Evolutionary conservation across 2,888 invertebrate species (phyloP).

Genomic region (Patella depressa): DNA sequence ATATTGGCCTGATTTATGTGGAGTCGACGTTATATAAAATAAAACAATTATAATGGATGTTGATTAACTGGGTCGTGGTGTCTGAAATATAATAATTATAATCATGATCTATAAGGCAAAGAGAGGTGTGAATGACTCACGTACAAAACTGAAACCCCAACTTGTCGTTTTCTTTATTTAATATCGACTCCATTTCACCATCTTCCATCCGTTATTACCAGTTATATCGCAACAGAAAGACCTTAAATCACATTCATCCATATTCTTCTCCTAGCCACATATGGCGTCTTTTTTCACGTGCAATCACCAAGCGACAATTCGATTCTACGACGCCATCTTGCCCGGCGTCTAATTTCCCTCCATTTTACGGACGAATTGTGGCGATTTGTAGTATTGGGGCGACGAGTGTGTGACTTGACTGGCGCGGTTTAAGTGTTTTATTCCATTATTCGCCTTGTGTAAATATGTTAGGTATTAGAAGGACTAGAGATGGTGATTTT

Average conservation of each 20-base stretch:
- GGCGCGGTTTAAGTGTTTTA: neutral
- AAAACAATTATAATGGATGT: too few relatives aligned
- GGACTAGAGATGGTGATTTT: too few relatives aligned
- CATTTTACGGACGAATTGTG: neutral
- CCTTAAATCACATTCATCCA: neutral
- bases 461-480: neutral
- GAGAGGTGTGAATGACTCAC: too few relatives aligned
- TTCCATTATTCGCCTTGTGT: neutral
- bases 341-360: neutral
- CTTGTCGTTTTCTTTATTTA: neutral
- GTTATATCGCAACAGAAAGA: neutral
- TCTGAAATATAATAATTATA: too few relatives aligned
- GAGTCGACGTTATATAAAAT: too few relatives aligned
- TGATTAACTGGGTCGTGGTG: too few relatives aligned
- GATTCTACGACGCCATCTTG: conserved; percentile 10
- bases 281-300: conserved; percentile 10
- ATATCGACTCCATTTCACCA: neutral
- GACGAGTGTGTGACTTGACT: neutral
- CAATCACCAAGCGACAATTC: conserved; percentile 9
- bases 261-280: neutral
- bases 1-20: too few relatives aligned
- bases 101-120: too few relatives aligned
- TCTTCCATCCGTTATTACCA: neutral
- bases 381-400: neutral
- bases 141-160: too few relatives aligned